These are phyloP conservation scores for Diarsia brunnea DNA, from an alignment of 2,888 invertebrate genomes.

Conservation along the genomic window DNA sequence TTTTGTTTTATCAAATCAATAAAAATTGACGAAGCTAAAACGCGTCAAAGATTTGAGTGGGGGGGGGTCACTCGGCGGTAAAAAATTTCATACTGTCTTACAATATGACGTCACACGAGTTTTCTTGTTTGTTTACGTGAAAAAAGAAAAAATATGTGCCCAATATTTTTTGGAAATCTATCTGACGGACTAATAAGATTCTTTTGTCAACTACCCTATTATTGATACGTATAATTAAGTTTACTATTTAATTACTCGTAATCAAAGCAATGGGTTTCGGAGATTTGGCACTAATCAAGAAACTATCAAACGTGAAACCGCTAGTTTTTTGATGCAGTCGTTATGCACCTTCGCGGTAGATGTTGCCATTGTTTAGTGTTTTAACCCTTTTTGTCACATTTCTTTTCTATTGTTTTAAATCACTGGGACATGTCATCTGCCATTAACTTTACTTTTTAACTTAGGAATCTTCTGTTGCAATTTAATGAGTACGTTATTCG, in stretches of 20 bases:
- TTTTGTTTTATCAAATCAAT: too few species aligned
- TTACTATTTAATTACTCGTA: neutral
- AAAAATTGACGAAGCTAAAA: too few species aligned
- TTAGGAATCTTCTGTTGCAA: conserved; percentile 12
- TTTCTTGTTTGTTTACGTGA: too few species aligned
- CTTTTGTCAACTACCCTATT: too few species aligned
- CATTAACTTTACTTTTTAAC: conserved; percentile 25
- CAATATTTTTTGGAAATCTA: too few species aligned
- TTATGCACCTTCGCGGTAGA: conserved; percentile 13
- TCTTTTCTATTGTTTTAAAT: conserved; percentile 28
- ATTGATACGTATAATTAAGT: neutral
- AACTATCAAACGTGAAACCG: neutral
- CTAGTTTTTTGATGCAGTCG: conserved; percentile 10
- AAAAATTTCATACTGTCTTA: too few species aligned
- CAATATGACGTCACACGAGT: too few species aligned
- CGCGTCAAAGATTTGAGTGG: too few species aligned
- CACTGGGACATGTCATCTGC: conserved; percentile 14
- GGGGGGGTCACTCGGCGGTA: too few species aligned
- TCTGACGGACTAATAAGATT: too few species aligned
- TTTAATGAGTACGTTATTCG: conserved; percentile 16
- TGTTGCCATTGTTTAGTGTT: conserved; percentile 23
- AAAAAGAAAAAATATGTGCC: too few species aligned
- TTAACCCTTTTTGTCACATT: conserved; percentile 1
- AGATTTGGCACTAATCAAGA: neutral
- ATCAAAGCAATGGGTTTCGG: neutral